These are phyloP conservation scores for Drosophila insularis DNA, from an alignment of 1,140 invertebrate species.

Conservation along the genomic window DNA sequence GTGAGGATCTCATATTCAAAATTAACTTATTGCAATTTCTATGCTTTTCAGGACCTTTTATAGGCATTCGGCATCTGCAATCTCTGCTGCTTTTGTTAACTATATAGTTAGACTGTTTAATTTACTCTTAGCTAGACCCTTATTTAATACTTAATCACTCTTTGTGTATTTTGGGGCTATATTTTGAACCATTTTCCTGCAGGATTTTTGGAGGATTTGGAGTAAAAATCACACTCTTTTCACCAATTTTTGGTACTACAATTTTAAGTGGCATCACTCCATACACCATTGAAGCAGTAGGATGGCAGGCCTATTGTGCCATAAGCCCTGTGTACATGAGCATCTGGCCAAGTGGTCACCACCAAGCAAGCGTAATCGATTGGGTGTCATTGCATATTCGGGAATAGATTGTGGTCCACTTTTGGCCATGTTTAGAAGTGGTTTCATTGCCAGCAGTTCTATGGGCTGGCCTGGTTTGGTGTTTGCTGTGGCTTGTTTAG, in stretches of 20 bases:
- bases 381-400: conserved; percentile 85
- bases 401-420: conserved; percentile 89
- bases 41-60: conserved; percentile 35
- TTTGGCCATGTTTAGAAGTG: conserved; percentile 87
- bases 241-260: conserved; percentile 83
- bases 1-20: too few species aligned
- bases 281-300: conserved; percentile 62
- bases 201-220: conserved; percentile 87
- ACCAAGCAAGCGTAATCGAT: conserved; percentile 84
- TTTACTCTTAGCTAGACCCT: too few species aligned
- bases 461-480: conserved; percentile 90
- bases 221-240: conserved; percentile 85
- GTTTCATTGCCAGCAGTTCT: conserved; percentile 85
- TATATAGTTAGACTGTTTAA: too few species aligned
- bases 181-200: conserved; percentile 86
- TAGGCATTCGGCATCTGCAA: conserved; percentile 87
- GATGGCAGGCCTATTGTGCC: conserved; percentile 85
- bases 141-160: too few species aligned
- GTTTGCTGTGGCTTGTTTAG: conserved; percentile 85
- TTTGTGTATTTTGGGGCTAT: too few species aligned
- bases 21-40: too few species aligned
- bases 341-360: conserved; percentile 83
- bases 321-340: conserved; percentile 88
- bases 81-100: conserved; percentile 86
- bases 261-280: conserved; percentile 83